Conservation (phyloP, 2,113 vertebrate genomes). For the Macquaria australasica region DNA sequence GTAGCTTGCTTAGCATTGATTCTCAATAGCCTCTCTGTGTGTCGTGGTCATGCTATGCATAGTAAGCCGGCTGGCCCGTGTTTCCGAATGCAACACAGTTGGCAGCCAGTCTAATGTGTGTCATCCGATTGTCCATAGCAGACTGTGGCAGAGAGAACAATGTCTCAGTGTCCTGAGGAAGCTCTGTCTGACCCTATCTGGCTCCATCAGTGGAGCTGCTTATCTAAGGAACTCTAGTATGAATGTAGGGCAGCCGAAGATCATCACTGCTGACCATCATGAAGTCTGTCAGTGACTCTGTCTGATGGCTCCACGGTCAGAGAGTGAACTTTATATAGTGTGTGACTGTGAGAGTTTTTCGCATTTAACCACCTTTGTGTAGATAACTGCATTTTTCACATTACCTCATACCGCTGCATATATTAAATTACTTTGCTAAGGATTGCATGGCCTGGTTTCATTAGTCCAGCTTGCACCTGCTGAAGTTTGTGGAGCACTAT, state of each 20-base stretch:
- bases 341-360: background rate
- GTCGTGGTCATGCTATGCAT: constrained; percentile 1
- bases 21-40: constrained; percentile 1
- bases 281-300: constrained; percentile 5
- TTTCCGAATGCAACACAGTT: constrained; percentile 34
- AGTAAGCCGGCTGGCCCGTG: background rate
- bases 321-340: background rate
- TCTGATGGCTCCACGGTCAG: constrained; percentile 11
- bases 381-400: constrained; percentile 4
- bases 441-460: constrained; percentile 1
- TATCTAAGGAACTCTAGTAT: constrained; percentile 53
- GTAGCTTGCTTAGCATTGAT: background rate
- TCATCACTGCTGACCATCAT: constrained; percentile 49
- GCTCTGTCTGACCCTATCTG: constrained; percentile 42
- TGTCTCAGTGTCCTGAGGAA: constrained; percentile 57
- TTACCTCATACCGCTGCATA: background rate
- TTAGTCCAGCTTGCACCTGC: background rate
- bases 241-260: constrained; percentile 64
- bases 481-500: constrained; percentile 1
- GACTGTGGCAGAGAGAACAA: constrained; percentile 48
- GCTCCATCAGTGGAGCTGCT: constrained; percentile 48
- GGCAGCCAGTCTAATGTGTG: constrained; percentile 47
- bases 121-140: constrained; percentile 47
- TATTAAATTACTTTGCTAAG: background rate
- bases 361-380: background rate